These are phyloP conservation scores for Peromyscus melanophrys DNA, from an alignment of 2,797 vertebrate genomes.

Conservation along the genomic window DNA sequence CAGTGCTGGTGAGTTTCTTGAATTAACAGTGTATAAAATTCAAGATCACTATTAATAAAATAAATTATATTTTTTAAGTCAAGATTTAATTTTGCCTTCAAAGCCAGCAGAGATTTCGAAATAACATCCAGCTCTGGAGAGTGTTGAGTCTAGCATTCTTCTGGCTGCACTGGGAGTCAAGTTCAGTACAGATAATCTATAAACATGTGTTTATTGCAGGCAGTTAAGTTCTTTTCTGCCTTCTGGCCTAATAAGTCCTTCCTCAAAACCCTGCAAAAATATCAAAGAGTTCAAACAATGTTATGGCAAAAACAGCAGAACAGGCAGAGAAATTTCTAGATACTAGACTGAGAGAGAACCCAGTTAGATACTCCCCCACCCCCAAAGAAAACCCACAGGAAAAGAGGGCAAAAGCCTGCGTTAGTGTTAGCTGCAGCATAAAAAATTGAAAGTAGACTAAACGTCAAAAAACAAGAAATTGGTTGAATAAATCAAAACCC, in stretches of 20 bases:
- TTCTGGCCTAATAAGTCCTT: too few relatives aligned
- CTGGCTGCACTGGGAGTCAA: background rate
- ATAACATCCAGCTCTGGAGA: background rate
- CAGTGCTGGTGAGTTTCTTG: background rate
- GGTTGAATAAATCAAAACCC: background rate
- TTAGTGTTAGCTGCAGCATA: background rate
- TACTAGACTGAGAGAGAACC: background rate
- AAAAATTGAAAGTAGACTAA: background rate
- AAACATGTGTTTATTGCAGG: background rate
- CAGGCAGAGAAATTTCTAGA: background rate
- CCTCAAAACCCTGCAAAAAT: background rate
- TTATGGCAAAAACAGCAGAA: background rate
- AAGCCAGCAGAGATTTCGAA: background rate
- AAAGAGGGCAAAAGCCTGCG: background rate
- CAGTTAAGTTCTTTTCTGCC: background rate
- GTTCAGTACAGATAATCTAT: background rate
- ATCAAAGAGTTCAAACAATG: background rate
- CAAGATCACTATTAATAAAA: slow-evolving; percentile 39
- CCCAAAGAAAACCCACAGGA: background rate
- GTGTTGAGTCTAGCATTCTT: background rate
- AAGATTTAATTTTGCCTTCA: background rate
- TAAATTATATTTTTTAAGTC: background rate
- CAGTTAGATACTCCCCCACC: background rate
- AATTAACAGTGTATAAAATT: slow-evolving; percentile 19
- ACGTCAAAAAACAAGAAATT: background rate